phyloP scores from a whole-genome alignment of 1,140 invertebrate species.

The Bombus terrestris region DNA sequence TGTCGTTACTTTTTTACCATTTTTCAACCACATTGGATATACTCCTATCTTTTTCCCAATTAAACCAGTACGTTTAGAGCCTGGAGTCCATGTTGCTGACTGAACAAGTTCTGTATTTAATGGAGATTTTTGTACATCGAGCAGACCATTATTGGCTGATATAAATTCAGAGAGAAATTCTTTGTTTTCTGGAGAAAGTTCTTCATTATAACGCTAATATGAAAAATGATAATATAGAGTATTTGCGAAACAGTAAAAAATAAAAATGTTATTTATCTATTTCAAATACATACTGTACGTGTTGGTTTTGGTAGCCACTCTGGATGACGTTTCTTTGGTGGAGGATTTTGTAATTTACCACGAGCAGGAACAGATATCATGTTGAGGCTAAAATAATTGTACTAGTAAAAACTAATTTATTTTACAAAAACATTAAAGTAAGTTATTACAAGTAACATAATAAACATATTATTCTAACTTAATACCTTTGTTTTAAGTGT shows the following conservation, averaged over 20 bases:
- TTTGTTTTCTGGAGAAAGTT: constrained; percentile 90
- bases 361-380: constrained; percentile 44
- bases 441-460: constrained; percentile 18
- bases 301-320: constrained; percentile 84
- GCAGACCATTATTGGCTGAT: constrained; percentile 85
- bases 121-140: constrained; percentile 76
- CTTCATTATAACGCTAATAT: constrained; percentile 86
- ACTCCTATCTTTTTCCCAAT: constrained; percentile 97
- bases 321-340: constrained; percentile 83
- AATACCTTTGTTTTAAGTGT: constrained; percentile 70
- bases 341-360: constrained; percentile 24
- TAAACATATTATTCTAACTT: too few species aligned
- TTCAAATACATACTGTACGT: constrained; percentile 79
- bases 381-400: constrained; percentile 56
- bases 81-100: constrained; percentile 85
- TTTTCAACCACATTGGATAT: constrained; percentile 95
- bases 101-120: constrained; percentile 84
- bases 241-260: constrained; percentile 3
- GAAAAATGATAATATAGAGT: constrained; percentile 29
- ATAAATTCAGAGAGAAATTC: constrained; percentile 92
- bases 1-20: constrained; percentile 89
- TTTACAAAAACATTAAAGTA: not conserved
- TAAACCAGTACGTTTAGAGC: constrained; percentile 89
- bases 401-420: not conserved
- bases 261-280: constrained; percentile 3